phyloP scores from a whole-genome alignment of 1,140 invertebrate species.

The Tachypleus tridentatus region DNA sequence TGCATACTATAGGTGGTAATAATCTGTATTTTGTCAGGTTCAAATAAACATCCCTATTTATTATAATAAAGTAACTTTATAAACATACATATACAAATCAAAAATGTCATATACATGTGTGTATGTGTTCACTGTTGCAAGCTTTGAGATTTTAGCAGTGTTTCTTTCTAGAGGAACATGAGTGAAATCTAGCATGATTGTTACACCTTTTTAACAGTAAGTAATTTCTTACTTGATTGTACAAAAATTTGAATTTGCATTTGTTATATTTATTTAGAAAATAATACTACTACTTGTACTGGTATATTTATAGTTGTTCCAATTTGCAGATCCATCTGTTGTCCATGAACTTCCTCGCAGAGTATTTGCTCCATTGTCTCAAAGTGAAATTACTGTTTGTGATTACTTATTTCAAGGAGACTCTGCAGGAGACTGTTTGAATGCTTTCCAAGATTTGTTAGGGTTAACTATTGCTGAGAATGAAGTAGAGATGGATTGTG shows the following conservation, averaged over 20 bases:
- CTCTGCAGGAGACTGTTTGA: conserved; percentile 54
- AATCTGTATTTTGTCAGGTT: too few relatives aligned
- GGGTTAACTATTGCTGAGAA: conserved; percentile 52
- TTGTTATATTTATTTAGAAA: conserved; percentile 7
- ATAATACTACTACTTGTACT: neutral
- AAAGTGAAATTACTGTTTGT: conserved; percentile 50
- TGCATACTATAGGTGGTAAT: too few relatives aligned
- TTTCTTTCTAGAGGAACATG: too few relatives aligned
- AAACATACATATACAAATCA: too few relatives aligned
- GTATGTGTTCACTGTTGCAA: too few relatives aligned
- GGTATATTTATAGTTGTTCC: conserved; percentile 10
- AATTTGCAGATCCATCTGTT: conserved; percentile 47
- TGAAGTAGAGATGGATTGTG: conserved; percentile 35
- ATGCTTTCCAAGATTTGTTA: conserved; percentile 57
- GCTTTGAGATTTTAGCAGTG: too few relatives aligned
- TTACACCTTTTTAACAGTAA: too few relatives aligned
- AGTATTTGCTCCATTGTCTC: conserved; percentile 52
- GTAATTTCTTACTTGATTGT: neutral
- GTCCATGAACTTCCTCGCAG: conserved; percentile 64
- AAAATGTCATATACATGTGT: too few relatives aligned
- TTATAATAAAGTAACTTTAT: too few relatives aligned
- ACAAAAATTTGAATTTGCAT: conserved; percentile 36
- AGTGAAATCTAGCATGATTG: too few relatives aligned
- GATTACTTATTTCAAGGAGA: conserved; percentile 77
- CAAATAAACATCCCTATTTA: too few relatives aligned